phyloP scores from a whole-genome alignment of 1,140 invertebrate genomes.

The Saxidomus purpurata region DNA sequence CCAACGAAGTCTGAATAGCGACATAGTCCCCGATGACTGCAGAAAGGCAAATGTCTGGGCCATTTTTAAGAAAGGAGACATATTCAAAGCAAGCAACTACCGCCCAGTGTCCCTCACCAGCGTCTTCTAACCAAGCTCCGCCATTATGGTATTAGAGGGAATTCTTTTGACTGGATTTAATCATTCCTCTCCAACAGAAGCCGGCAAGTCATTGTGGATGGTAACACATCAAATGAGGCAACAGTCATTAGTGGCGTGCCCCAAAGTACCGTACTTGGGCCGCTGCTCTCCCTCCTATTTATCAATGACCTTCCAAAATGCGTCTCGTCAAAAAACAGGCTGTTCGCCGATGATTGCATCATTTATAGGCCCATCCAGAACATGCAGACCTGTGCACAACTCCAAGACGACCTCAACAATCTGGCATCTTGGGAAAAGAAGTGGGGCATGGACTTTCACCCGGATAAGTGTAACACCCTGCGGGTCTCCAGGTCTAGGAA shows the following conservation, averaged over 20 bases:
- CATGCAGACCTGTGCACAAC: neutral
- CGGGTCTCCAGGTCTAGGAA: no score
- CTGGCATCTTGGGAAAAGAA: no score
- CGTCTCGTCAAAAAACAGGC: neutral
- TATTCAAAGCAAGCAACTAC: conserved; percentile 28
- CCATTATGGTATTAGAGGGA: neutral
- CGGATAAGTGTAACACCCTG: no score
- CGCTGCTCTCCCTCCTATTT: neutral
- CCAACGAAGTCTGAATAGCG: neutral
- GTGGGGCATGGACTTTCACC: no score
- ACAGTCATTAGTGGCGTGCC: neutral
- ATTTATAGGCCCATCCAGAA: conserved; percentile 15
- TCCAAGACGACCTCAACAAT: conserved; percentile 21
- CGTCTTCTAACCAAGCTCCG: conserved; percentile 34
- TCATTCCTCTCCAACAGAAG: no score
- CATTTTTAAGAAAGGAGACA: conserved; percentile 24
- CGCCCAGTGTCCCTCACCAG: conserved; percentile 58
- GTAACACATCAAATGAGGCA: no score
- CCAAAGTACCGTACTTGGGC: neutral
- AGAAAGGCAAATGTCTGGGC: neutral
- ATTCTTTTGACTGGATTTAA: neutral
- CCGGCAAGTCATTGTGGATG: neutral
- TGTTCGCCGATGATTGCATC: conserved; percentile 16
- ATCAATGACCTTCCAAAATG: conserved; percentile 19
- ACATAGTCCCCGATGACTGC: neutral